These are phyloP conservation scores for Laothoe populi DNA, from an alignment of 2,888 invertebrate genomes.

Conservation along the genomic window DNA sequence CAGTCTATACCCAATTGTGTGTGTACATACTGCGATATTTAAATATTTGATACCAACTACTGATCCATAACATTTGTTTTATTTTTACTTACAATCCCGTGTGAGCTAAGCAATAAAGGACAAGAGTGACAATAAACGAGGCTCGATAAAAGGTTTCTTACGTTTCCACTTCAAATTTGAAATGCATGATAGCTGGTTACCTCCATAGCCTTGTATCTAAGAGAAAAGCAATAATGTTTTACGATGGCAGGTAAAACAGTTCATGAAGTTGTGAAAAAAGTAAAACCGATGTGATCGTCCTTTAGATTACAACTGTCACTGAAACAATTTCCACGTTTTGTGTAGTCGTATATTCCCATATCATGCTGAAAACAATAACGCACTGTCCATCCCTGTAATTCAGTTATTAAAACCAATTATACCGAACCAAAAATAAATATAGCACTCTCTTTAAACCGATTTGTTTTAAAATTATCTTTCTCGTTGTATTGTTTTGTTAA, in stretches of 20 bases:
- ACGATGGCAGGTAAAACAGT: constrained; percentile 46
- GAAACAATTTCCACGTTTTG: constrained; percentile 5
- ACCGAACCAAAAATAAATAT: background rate
- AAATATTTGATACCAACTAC: too few species aligned
- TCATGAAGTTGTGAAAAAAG: constrained; percentile 31
- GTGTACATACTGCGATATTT: too few species aligned
- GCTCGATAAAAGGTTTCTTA: constrained; percentile 10
- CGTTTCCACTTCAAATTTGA: constrained; percentile 14
- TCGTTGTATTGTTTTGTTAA: background rate
- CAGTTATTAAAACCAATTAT: background rate
- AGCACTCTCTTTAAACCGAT: background rate
- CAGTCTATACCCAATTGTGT: background rate
- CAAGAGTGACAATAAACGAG: background rate
- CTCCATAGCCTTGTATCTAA: constrained; percentile 6
- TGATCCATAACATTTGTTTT: background rate
- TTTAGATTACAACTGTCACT: background rate
- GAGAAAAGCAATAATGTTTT: constrained; percentile 48
- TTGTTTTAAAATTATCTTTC: background rate
- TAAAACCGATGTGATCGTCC: constrained; percentile 1
- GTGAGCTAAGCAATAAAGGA: background rate
- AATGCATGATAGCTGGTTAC: constrained; percentile 7
- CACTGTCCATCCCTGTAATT: constrained; percentile 1
- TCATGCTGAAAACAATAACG: constrained; percentile 8
- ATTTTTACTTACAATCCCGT: background rate
- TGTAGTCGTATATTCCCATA: constrained; percentile 3